Evolutionary conservation across 2,113 vertebrate species (phyloP), one percentile per base, ranked within the genome.

Genomic region (Halcyon malimbica): DNA sequence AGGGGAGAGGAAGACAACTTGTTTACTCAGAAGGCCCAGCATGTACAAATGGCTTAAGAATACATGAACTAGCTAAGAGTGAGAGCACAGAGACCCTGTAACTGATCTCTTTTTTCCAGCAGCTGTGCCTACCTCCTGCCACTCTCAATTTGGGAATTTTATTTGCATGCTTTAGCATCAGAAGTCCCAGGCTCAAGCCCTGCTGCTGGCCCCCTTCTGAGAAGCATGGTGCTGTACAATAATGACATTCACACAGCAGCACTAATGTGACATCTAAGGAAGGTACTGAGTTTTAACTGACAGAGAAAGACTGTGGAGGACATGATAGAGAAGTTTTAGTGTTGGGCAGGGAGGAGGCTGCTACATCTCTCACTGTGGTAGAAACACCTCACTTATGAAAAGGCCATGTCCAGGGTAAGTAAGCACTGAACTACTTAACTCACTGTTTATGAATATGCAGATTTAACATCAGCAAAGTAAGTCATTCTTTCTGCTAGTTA

Each of bases 1-100:
- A 16, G 0, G 60, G 44, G 19, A 73, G 16, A 56, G 8, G 62
- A 84, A 48, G 18, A 71, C 0, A 0, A 28, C 25, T 28, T 28
- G 42, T 75, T 42, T 74, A 62, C 59, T 67, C 25, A 64, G 15
- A 26, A 87, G 21, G 39, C 20, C 51, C 29, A 87, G 41, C 14
- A 19, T 1, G 1, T 37, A 68, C 9, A 68, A 62, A 31, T 17
- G 17, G 14, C 25, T 80, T 64, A 60, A 83, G 24, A 74, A 62
- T 37, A 56, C 14, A 18, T 7, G 3, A 71, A 62, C 16, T 21
- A 33, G 50, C 13, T 51, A 25, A 25, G 2, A 35, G 5, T 14
- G 37, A 20, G 4, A 80, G 21, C 63, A 93, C 39, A 19, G 41
- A 68, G 4, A 44, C 31, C 9, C 20, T 29, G 15, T 29, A 20